Evolutionary conservation across 2,888 invertebrate genomes (phyloP).

Genomic region (Archaeoteleia sp.): DNA sequence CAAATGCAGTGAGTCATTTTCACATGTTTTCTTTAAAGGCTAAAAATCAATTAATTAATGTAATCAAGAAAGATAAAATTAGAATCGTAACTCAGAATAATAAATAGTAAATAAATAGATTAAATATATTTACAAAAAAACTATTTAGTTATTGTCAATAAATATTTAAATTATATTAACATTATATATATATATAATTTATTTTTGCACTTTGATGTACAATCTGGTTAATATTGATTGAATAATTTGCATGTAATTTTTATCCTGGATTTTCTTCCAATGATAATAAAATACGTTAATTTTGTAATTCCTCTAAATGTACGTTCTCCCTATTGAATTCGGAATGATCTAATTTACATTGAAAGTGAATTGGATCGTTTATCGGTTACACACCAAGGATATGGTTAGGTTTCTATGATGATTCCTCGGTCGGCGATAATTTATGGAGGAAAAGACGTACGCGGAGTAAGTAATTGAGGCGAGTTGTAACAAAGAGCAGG

Average conservation of each 20-base stretch:
- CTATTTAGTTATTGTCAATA: too few relatives aligned
- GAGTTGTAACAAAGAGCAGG: constrained; percentile 6
- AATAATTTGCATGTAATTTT: too few relatives aligned
- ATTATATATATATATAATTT: neutral
- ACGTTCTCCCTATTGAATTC: neutral
- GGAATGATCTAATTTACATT: too few relatives aligned
- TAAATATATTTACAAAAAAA: too few relatives aligned
- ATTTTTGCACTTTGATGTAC: neutral
- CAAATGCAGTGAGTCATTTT: too few relatives aligned
- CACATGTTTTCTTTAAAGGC: too few relatives aligned
- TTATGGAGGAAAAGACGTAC: constrained; percentile 18
- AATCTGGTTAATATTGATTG: neutral
- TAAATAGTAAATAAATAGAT: too few relatives aligned
- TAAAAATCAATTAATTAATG: too few relatives aligned
- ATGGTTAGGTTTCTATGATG: constrained; percentile 20
- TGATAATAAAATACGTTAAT: neutral
- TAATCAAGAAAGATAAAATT: too few relatives aligned
- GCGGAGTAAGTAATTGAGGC: constrained; percentile 17
- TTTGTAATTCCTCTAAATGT: neutral
- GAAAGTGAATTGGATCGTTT: constrained; percentile 18
- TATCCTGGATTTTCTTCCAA: too few relatives aligned
- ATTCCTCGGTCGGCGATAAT: constrained; percentile 26
- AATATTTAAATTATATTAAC: neutral
- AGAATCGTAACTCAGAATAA: too few relatives aligned
- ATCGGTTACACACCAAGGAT: constrained; percentile 17